Percentiles rank a stretch among this genome's conserved stretches.
These are phyloP conservation scores for Trematomus bernacchii DNA, from an alignment of 2,797 vertebrate genomes.

Conservation along the genomic window DNA sequence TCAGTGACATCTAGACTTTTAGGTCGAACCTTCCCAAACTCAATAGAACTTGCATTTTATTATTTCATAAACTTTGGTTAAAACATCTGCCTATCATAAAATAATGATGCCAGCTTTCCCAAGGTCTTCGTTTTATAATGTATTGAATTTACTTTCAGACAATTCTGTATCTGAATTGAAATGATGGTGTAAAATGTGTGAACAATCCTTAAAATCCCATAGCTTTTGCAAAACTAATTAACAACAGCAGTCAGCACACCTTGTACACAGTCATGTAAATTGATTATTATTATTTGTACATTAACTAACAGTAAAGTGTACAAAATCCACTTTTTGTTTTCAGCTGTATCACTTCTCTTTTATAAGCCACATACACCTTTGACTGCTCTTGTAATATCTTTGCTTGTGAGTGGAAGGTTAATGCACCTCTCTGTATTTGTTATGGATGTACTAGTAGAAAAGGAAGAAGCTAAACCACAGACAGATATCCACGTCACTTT, in stretches of 20 bases:
- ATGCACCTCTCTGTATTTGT: slow-evolving; percentile 30
- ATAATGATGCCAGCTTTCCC: too few species aligned
- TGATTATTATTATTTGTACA: slow-evolving; percentile 11
- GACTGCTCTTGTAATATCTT: slow-evolving; percentile 7
- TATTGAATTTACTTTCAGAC: background rate
- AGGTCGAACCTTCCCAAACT: too few species aligned
- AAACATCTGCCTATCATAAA: background rate
- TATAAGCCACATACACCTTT: background rate
- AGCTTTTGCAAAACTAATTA: background rate
- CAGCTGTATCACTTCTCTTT: background rate
- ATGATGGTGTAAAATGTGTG: slow-evolving; percentile 10
- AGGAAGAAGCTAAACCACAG: slow-evolving; percentile 57
- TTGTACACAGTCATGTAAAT: slow-evolving; percentile 5
- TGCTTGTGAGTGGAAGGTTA: slow-evolving; percentile 16
- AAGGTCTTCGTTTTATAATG: background rate
- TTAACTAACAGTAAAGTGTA: too few species aligned
- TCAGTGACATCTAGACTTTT: background rate
- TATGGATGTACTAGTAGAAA: slow-evolving; percentile 45
- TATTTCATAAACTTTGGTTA: background rate
- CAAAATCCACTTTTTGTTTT: background rate
- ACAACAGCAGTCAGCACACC: too few species aligned
- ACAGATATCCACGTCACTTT: slow-evolving; percentile 37
- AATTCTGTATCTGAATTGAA: background rate
- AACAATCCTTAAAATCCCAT: background rate
- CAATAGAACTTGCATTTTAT: too few species aligned